These are phyloP conservation scores for Camelus bactrianus DNA, from an alignment of 2,113 vertebrate genomes.

Conservation along the genomic window DNA sequence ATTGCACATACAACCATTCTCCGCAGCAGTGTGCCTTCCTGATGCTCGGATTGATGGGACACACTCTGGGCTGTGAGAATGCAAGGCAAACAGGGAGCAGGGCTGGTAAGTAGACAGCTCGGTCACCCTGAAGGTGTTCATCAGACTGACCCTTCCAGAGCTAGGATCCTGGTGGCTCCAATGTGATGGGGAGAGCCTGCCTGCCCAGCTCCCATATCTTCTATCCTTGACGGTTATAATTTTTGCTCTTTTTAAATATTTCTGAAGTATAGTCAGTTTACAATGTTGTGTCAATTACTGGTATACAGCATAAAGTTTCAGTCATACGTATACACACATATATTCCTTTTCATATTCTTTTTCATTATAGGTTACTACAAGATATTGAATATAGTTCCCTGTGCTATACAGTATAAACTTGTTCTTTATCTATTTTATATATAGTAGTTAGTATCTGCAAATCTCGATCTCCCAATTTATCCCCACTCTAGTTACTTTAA, in stretches of 20 bases:
- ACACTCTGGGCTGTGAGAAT: not conserved
- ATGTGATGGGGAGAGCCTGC: not conserved
- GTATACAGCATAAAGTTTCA: too few relatives aligned
- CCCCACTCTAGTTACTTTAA: slow-evolving; percentile 27
- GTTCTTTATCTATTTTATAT: not conserved
- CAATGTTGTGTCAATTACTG: too few relatives aligned
- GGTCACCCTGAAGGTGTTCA: not conserved
- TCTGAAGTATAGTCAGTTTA: too few relatives aligned
- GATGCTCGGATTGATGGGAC: not conserved
- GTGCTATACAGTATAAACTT: not conserved
- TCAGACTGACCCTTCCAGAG: not conserved
- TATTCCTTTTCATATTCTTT: too few relatives aligned
- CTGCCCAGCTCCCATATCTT: not conserved
- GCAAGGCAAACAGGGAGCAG: not conserved
- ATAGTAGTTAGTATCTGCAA: not conserved
- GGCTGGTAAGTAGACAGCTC: not conserved
- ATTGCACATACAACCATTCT: not conserved
- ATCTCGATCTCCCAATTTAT: too few relatives aligned
- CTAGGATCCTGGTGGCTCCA: not conserved
- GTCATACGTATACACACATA: too few relatives aligned
- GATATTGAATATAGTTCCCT: not conserved
- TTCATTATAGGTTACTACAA: not conserved
- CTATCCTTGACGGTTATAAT: not conserved
- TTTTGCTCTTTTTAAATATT: not conserved
- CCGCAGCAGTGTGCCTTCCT: not conserved